Evolutionary conservation across 23 tunicate species (phyloP), one percentile per base, ranked within the genome.

Genomic region (Phallusia fumigata): DNA sequence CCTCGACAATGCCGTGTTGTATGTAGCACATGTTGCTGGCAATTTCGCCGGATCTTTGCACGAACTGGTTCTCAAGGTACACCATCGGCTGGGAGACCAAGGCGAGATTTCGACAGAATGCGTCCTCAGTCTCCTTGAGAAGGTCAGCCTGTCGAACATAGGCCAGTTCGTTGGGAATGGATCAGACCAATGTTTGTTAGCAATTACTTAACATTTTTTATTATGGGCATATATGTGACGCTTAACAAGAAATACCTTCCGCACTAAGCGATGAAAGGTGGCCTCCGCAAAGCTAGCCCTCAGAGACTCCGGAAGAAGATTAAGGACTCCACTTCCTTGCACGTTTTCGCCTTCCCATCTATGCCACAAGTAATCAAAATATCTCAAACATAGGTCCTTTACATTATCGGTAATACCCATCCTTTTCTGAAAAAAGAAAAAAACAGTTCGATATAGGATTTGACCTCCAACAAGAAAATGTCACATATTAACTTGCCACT

Each of bases 1-100:
- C 98, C 82, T 94, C 94, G 16, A 94, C 75, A 19, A 94, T 75
- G 12, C 98, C 98, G 40, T 81, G 84, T 30, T 94, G 98, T 30
- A 94, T 52, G 85, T 78, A 94, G 40, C 85, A 89, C 90, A 89
- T 80, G 31, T 50, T 53, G 75, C 83, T 82, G 64, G 84, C 83
- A 33, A 94, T 89, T 64, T 94, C 98, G n/a, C 98, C 98, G 36
- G 86, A 73, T 82, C 88, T 53, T 69, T 94, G 98, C 78, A 94
- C 79, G 74, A 81, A 94, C 72, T 94, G 98, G 36, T 83, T 79
- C 79, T 89, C 86, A 13, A 94, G 49, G 82, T 85, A 94, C 30
- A 94, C 75, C 81, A 74, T 82, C 3, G 93, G 88, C 74, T 83
- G 82, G 15, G 94, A 77, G 19, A 78, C 84, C 13, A 81, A 53